These are phyloP conservation scores for Balanococcus diminutus DNA, from an alignment of 2,888 invertebrate species.

Conservation along the genomic window DNA sequence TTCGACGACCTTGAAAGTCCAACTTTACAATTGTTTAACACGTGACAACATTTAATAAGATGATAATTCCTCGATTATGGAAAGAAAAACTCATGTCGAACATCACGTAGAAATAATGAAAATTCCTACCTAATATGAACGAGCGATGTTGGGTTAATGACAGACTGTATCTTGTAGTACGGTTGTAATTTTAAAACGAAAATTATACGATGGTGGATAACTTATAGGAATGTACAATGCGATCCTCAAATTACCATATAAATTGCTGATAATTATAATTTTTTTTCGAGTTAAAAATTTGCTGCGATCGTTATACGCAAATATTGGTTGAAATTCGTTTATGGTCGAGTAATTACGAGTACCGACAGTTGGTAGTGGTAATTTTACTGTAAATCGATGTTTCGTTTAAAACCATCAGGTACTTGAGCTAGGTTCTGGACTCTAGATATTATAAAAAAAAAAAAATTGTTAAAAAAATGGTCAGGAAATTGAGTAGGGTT, in stretches of 20 bases:
- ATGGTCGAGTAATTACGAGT: neutral
- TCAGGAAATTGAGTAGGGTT: neutral
- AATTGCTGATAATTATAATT: conserved; percentile 10
- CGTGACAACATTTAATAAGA: neutral
- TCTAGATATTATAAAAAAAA: too few species aligned
- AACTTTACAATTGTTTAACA: neutral
- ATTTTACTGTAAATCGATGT: neutral
- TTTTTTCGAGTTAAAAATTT: neutral
- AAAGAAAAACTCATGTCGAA: neutral
- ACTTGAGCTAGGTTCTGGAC: neutral
- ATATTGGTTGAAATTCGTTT: neutral
- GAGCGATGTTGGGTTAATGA: conserved; percentile 21
- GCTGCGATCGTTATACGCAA: neutral
- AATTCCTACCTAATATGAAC: too few species aligned
- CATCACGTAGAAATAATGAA: neutral
- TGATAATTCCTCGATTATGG: neutral
- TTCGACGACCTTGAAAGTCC: neutral
- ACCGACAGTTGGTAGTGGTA: neutral
- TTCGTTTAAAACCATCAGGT: neutral
- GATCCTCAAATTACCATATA: conserved; percentile 10
- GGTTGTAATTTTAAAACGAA: conserved; percentile 26
- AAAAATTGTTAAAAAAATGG: neutral
- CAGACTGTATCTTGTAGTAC: neutral
- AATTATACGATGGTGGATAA: conserved; percentile 6
- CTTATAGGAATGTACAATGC: too few species aligned